phyloP scores from a whole-genome alignment of 2,888 invertebrate species.

The Maniola hyperantus region DNA sequence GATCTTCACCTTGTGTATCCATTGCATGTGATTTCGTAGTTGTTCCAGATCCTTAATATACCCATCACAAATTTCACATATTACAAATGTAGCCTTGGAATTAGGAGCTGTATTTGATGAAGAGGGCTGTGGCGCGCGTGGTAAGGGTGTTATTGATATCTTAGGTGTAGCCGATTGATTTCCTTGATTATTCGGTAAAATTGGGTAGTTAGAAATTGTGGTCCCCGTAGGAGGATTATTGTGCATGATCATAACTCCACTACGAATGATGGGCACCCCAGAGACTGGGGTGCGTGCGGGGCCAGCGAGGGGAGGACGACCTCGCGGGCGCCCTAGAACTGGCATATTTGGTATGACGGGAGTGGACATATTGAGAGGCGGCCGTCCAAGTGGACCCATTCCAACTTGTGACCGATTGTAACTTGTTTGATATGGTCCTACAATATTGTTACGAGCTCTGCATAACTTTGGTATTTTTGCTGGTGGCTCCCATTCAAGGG shows the following conservation, averaged over 20 bases:
- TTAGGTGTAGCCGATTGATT: slow-evolving; percentile 88
- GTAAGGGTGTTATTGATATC: slow-evolving; percentile 95
- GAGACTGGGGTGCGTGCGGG: slow-evolving; percentile 65
- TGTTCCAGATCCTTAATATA: slow-evolving; percentile 98
- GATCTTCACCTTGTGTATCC: slow-evolving; percentile 98
- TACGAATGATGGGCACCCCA: slow-evolving; percentile 75
- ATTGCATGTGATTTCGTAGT: slow-evolving; percentile 97
- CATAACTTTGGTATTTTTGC: slow-evolving; percentile 92
- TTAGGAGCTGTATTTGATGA: slow-evolving; percentile 66
- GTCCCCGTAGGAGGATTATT: slow-evolving; percentile 77
- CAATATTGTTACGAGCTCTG: slow-evolving; percentile 70
- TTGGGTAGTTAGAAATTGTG: slow-evolving; percentile 72
- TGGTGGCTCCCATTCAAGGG: slow-evolving; percentile 96
- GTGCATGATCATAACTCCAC: slow-evolving; percentile 88
- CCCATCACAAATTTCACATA: slow-evolving; percentile 98
- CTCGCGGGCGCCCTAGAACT: slow-evolving; percentile 70
- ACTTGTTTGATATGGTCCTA: slow-evolving; percentile 74
- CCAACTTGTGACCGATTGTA: slow-evolving; percentile 77
- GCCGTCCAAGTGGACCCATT: slow-evolving; percentile 68
- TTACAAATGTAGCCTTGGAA: slow-evolving; percentile 93
- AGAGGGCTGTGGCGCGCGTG: slow-evolving; percentile 84
- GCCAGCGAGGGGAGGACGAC: slow-evolving; percentile 68
- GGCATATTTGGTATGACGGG: slow-evolving; percentile 59
- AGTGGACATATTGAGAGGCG: slow-evolving; percentile 59
- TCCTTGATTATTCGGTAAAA: slow-evolving; percentile 65